Conservation (phyloP, 1,140 invertebrate genomes). For the Aricia agestis region DNA sequence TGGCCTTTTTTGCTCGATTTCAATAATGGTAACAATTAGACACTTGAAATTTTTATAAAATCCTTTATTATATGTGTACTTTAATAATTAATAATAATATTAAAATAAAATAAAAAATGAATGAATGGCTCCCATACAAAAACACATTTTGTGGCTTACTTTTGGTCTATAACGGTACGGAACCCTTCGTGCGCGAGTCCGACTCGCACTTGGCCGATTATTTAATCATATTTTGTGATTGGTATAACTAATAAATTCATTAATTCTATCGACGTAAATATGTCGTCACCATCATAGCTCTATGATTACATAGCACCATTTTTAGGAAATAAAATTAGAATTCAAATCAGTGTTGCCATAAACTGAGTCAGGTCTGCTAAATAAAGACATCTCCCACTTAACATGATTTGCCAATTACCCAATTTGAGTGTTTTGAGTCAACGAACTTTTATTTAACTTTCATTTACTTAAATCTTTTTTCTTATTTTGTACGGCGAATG, state of each 20-base stretch:
- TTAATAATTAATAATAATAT: too few relatives aligned
- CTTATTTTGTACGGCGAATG: background rate
- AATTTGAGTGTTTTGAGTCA: constrained; percentile 6
- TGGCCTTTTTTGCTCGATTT: too few relatives aligned
- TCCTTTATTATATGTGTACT: too few relatives aligned
- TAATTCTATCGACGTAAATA: background rate
- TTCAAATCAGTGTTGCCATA: constrained; percentile 37
- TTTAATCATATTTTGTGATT: background rate
- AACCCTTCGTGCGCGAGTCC: too few relatives aligned
- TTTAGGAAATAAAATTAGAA: constrained; percentile 37
- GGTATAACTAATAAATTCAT: too few relatives aligned
- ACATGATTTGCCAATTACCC: constrained; percentile 29
- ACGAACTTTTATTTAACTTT: background rate
- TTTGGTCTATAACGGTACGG: too few relatives aligned
- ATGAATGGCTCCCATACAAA: too few relatives aligned
- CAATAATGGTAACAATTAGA: too few relatives aligned
- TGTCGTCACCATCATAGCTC: constrained; percentile 36
- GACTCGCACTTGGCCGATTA: too few relatives aligned
- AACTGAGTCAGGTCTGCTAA: constrained; percentile 26
- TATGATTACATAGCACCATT: constrained; percentile 38
- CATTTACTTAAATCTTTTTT: background rate
- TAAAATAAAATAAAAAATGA: too few relatives aligned
- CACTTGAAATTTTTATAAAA: too few relatives aligned
- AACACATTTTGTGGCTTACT: too few relatives aligned
- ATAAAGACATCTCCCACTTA: constrained; percentile 35